Conservation (phyloP, 2,888 invertebrate species). For the Metalampra italica region DNA sequence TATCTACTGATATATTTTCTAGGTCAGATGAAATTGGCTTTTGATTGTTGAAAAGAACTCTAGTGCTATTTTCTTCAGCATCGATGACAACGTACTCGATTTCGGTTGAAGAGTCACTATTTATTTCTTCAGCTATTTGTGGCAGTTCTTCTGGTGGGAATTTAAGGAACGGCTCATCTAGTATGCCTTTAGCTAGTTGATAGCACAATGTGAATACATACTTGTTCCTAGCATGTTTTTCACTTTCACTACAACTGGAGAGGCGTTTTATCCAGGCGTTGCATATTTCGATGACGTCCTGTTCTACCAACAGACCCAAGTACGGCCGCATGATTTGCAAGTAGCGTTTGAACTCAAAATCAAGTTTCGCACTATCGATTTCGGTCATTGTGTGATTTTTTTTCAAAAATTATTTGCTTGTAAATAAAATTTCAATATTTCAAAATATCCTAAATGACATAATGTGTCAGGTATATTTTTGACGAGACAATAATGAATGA, state of each 20-base stretch:
- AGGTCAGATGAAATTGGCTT: constrained; percentile 28
- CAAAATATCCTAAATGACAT: no score
- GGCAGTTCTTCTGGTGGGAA: constrained; percentile 37
- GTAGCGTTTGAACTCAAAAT: constrained; percentile 58
- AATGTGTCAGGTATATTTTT: no score
- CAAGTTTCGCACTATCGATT: constrained; percentile 37
- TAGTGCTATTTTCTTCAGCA: constrained; percentile 35
- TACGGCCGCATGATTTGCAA: constrained; percentile 58
- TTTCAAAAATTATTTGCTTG: not conserved
- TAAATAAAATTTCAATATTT: not conserved
- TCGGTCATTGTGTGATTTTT: constrained; percentile 39
- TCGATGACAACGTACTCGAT: constrained; percentile 43
- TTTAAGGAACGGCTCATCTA: constrained; percentile 51
- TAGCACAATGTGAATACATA: constrained; percentile 59
- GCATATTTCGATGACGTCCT: constrained; percentile 48
- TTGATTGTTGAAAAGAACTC: constrained; percentile 33
- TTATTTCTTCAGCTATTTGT: constrained; percentile 35
- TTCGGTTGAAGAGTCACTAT: constrained; percentile 46
- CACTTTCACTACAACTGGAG: constrained; percentile 39
- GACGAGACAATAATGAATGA: no score
- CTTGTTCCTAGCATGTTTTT: constrained; percentile 55
- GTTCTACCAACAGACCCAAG: constrained; percentile 44
- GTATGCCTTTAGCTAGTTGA: constrained; percentile 53
- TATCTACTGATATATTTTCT: constrained; percentile 31
- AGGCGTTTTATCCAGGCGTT: constrained; percentile 63